These are phyloP conservation scores for Manduca sexta DNA, from an alignment of 1,140 invertebrate species.

Conservation along the genomic window DNA sequence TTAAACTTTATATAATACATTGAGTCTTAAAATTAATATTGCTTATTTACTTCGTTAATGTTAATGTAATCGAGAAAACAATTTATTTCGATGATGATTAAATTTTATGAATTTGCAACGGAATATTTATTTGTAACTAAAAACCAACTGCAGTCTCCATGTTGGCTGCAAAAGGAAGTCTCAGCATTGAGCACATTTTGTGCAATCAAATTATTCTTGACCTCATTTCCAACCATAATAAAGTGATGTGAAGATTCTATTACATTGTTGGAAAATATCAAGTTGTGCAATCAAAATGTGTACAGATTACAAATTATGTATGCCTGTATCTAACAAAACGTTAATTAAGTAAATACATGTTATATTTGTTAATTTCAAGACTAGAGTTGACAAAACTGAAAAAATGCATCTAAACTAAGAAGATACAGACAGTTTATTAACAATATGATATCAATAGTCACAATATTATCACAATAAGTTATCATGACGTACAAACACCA, in stretches of 20 bases:
- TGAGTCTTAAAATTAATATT: constrained; percentile 7
- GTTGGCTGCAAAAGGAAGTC: not conserved
- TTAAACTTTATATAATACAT: not conserved
- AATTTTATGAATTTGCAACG: not conserved
- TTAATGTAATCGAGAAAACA: not conserved
- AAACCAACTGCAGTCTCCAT: constrained; percentile 50
- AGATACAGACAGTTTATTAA: constrained; percentile 7
- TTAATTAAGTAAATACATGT: constrained; percentile 27
- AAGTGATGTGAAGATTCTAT: not conserved
- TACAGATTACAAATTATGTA: constrained; percentile 58
- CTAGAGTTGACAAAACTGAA: constrained; percentile 56
- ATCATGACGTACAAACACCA: constrained; percentile 8
- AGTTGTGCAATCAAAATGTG: constrained; percentile 62
- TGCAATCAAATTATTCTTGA: not conserved
- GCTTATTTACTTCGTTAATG: constrained; percentile 10
- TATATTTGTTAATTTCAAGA: constrained; percentile 52
- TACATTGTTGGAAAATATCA: constrained; percentile 4
- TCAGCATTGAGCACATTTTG: too few species aligned
- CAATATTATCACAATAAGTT: constrained; percentile 13
- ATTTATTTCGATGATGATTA: not conserved
- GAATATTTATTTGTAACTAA: constrained; percentile 18
- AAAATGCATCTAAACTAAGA: constrained; percentile 3
- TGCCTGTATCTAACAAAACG: constrained; percentile 29
- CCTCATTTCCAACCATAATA: not conserved
- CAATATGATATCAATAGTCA: constrained; percentile 6